These are phyloP conservation scores for Psittacara wagleri DNA, from an alignment of 2,113 vertebrate species.

Conservation along the genomic window DNA sequence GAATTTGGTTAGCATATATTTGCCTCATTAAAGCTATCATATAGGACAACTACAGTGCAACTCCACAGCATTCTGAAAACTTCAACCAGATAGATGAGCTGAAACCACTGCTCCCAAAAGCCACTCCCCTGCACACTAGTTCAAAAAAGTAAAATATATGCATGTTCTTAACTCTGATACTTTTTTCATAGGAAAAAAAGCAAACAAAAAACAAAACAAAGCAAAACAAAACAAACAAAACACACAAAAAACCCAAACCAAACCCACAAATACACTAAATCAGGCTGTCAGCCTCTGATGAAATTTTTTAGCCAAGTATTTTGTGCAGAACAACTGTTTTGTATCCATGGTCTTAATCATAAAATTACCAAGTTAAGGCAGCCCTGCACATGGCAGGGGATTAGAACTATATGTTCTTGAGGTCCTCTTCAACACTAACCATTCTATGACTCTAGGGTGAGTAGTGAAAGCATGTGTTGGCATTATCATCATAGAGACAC, in stretches of 20 bases:
- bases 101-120: background rate
- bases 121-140: background rate
- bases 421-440: background rate
- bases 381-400: background rate
- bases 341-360: background rate
- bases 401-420: background rate
- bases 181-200: background rate
- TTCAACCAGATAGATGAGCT: background rate
- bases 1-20: background rate
- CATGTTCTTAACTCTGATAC: background rate
- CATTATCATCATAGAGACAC: background rate
- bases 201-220: background rate
- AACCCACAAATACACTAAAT: background rate
- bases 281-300: background rate
- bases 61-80: background rate
- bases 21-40: background rate
- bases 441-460: background rate
- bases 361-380: background rate
- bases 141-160: background rate
- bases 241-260: background rate
- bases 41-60: background rate
- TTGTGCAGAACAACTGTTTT: accelerated
- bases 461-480: background rate
- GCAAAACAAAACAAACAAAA: background rate
- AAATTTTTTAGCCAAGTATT: background rate